Evolutionary conservation across 2,797 vertebrate species (phyloP).

Genomic region (Molossus molossus): DNA sequence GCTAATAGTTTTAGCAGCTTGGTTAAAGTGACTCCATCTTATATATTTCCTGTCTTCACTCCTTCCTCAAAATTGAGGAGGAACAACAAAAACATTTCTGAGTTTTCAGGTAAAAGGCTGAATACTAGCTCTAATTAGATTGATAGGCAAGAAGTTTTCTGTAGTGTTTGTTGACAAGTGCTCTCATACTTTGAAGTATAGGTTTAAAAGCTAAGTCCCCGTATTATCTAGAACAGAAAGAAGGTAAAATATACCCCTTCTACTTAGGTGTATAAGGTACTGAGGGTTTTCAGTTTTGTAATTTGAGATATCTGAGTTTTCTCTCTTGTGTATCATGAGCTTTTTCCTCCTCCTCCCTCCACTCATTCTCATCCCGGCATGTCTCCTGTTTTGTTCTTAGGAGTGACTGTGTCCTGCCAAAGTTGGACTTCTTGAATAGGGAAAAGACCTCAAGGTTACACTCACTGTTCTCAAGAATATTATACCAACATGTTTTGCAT

Average conservation of each 20-base stretch:
- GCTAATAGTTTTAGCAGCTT: not conserved
- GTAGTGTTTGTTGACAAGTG: not conserved
- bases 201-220: not conserved
- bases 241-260: not conserved
- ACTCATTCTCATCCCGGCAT: not conserved
- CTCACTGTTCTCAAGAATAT: not conserved
- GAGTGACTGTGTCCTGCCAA: not conserved
- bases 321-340: not conserved
- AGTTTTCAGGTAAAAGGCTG: constrained; percentile 15
- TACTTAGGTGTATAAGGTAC: not conserved
- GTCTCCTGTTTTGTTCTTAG: not conserved
- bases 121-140: not conserved
- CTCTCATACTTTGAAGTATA: not conserved
- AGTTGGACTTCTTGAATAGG: not conserved
- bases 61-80: not conserved
- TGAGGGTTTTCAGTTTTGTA: not conserved
- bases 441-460: not conserved
- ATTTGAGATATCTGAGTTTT: not conserved
- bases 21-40: not conserved
- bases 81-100: not conserved
- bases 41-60: not conserved
- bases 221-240: not conserved
- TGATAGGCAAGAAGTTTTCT: constrained; percentile 20
- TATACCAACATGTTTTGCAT: not conserved
- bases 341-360: not conserved